phyloP scores from a whole-genome alignment of 1,140 invertebrate genomes.

The Bicyclus anynana region DNA sequence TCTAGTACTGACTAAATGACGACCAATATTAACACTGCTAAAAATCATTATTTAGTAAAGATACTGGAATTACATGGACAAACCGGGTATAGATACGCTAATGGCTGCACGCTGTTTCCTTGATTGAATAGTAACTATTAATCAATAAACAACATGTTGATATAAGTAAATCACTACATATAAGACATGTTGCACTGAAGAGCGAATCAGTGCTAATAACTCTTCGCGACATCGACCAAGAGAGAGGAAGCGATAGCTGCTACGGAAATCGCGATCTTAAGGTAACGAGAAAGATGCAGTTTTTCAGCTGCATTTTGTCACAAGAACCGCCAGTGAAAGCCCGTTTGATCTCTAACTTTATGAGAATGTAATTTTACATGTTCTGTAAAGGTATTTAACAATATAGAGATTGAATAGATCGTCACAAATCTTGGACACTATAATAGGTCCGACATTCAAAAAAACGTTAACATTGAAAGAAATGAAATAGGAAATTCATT shows the following conservation, averaged over 20 bases:
- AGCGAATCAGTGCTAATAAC: constrained; percentile 65
- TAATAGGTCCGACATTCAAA: too few species aligned
- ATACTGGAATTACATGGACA: too few species aligned
- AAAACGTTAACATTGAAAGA: too few species aligned
- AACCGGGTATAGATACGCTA: not conserved
- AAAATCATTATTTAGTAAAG: too few species aligned
- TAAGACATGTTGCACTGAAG: constrained; percentile 33
- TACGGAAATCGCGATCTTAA: constrained; percentile 50
- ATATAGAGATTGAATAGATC: not conserved
- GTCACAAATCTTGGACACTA: too few species aligned
- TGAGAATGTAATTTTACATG: constrained; percentile 61
- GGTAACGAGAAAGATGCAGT: constrained; percentile 34
- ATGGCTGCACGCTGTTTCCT: constrained; percentile 7
- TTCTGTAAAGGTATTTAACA: constrained; percentile 46
- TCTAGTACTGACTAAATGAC: too few species aligned
- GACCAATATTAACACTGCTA: too few species aligned
- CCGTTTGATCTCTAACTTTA: constrained; percentile 67
- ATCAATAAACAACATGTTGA: constrained; percentile 8
- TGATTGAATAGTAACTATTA: constrained; percentile 4
- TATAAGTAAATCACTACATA: constrained; percentile 21
- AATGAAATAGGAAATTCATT: too few species aligned
- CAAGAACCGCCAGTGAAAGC: constrained; percentile 65
- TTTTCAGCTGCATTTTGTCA: constrained; percentile 35
- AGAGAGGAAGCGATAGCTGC: constrained; percentile 40
- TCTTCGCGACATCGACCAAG: constrained; percentile 40